Evolutionary conservation across 2,113 vertebrate species (phyloP).

Genomic region (Strix uralensis): DNA sequence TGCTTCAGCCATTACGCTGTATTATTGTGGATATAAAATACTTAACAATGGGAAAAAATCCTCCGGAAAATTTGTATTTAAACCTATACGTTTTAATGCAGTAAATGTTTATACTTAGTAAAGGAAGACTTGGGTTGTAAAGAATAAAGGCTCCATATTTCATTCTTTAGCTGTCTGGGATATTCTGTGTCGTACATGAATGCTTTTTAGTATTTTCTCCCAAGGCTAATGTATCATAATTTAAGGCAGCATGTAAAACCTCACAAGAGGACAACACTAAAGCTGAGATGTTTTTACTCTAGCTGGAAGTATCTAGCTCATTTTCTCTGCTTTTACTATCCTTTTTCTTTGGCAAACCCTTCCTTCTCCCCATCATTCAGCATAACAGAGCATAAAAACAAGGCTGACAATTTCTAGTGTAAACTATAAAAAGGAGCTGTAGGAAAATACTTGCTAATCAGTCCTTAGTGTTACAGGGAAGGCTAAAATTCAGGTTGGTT

Average conservation of each 20-base stretch:
- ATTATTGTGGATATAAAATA: slow-evolving; percentile 64
- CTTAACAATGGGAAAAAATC: slow-evolving; percentile 55
- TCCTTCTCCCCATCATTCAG: slow-evolving; percentile 48
- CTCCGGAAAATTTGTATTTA: slow-evolving; percentile 56
- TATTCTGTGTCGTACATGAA: slow-evolving; percentile 61
- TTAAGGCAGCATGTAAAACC: slow-evolving; percentile 68
- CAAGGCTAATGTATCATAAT: slow-evolving; percentile 74
- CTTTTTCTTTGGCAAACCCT: slow-evolving; percentile 44
- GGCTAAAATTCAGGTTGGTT: background rate
- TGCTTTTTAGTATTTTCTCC: slow-evolving; percentile 68
- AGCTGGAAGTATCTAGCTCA: slow-evolving; percentile 63
- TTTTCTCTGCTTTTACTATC: slow-evolving; percentile 60
- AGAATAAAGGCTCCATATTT: slow-evolving; percentile 57
- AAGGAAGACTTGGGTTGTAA: slow-evolving; percentile 60
- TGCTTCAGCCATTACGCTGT: slow-evolving; percentile 59
- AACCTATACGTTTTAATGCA: slow-evolving; percentile 62
- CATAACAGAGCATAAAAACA: slow-evolving; percentile 47
- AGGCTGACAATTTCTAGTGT: slow-evolving; percentile 36
- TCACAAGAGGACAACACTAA: slow-evolving; percentile 70
- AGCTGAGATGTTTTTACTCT: slow-evolving; percentile 65
- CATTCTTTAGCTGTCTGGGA: slow-evolving; percentile 63
- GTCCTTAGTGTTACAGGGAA: background rate
- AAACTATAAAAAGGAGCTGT: slow-evolving; percentile 11
- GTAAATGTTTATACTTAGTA: slow-evolving; percentile 65
- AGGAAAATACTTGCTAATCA: slow-evolving; percentile 23